Conservation (phyloP, 1,140 invertebrate species). For the Cheumatopsyche charites region DNA sequence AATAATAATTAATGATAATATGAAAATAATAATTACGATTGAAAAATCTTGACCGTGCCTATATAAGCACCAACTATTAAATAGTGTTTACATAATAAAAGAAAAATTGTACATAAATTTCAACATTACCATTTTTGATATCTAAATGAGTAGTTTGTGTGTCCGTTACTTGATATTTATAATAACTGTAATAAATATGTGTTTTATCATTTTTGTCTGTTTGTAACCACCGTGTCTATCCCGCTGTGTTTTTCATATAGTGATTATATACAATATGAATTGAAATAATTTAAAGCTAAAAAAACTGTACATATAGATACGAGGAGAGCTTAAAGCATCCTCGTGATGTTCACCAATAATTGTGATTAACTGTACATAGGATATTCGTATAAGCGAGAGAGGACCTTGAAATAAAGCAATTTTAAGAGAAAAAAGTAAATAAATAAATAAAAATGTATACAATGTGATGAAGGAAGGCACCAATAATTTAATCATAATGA, state of each 20-base stretch:
- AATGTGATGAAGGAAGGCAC: slow-evolving; percentile 43
- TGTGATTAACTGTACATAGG: slow-evolving; percentile 36
- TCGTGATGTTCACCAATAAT: slow-evolving; percentile 32
- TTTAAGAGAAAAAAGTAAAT: slow-evolving; percentile 20
- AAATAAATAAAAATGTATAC: slow-evolving; percentile 26
- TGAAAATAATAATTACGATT: slow-evolving; percentile 31
- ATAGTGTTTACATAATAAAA: slow-evolving; percentile 16
- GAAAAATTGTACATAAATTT: background rate
- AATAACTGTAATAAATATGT: background rate
- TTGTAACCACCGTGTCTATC: background rate
- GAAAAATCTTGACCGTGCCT: slow-evolving; percentile 36
- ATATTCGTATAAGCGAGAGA: slow-evolving; percentile 11
- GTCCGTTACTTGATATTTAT: background rate
- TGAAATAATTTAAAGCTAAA: background rate
- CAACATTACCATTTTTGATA: slow-evolving; percentile 19
- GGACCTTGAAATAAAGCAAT: slow-evolving; percentile 40
- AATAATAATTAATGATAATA: slow-evolving; percentile 1
- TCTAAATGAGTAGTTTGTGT: background rate
- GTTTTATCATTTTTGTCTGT: background rate
- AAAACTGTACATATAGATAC: background rate
- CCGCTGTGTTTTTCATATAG: slow-evolving; percentile 9
- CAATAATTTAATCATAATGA: slow-evolving; percentile 30
- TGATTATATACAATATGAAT: background rate
- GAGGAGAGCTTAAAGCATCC: background rate
- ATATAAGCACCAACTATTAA: slow-evolving; percentile 37